Conservation (phyloP, 2,113 vertebrate genomes). For the Peromyscus leucopus region DNA sequence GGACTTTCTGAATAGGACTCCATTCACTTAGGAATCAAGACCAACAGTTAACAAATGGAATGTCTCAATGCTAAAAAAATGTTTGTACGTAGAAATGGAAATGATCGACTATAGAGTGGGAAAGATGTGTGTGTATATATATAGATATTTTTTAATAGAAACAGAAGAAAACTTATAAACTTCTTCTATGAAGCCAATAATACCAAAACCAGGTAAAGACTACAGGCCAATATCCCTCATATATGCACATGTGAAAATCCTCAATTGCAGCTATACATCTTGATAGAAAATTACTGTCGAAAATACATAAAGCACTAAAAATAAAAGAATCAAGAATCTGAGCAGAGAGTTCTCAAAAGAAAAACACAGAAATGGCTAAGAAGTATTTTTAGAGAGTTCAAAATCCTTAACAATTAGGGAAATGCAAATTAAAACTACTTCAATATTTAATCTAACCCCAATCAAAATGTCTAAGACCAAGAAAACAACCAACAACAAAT, state of each 20-base stretch:
- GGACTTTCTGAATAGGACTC: background rate
- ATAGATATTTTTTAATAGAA: background rate
- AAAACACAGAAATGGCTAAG: background rate
- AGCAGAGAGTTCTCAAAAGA: background rate
- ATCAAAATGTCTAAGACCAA: too few relatives aligned
- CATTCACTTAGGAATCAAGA: background rate
- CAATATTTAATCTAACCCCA: too few relatives aligned
- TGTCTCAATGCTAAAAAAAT: too few relatives aligned
- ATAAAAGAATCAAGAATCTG: background rate
- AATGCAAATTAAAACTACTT: too few relatives aligned
- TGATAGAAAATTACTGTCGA: background rate
- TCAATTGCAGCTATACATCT: background rate
- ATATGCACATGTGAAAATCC: background rate
- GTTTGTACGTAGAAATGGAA: background rate
- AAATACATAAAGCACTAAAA: background rate
- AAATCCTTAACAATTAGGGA: too few relatives aligned
- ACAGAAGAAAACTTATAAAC: background rate
- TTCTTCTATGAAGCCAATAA: background rate
- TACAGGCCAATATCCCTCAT: background rate
- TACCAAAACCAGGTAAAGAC: background rate
- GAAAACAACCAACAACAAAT: too few relatives aligned
- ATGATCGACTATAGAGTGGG: background rate
- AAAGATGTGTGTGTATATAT: too few relatives aligned
- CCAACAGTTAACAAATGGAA: background rate
- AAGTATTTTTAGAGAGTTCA: background rate